Evolutionary conservation across 2,888 invertebrate species (phyloP), one percentile per base, ranked within the genome.

Genomic region (Noctuana brunneofusca): DNA sequence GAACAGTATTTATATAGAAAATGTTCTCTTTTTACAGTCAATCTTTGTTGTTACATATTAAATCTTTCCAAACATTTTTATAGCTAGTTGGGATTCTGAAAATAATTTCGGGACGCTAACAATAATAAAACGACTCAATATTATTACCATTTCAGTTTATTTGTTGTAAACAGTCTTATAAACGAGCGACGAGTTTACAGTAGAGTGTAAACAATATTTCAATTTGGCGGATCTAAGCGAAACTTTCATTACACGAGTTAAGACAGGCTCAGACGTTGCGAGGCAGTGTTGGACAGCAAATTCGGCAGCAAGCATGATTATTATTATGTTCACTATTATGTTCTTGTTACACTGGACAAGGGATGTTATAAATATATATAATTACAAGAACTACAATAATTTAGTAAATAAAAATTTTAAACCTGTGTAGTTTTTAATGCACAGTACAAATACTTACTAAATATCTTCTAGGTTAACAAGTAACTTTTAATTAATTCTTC

Each of bases 101-200:
- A 6, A 27, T 27, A 27, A 35, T 35, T 35, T 35, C n/a, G n/a
- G 35, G n/a, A 5, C 8, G 16, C 2, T 8, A 41, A 6, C 0
- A 27, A 27, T 3, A 52, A 52, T 52, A 69, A 69, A 63, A 64
- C 58, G 16, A 65, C 12, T 38, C 30, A n/a, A 48, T 50, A 35
- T 65, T 68, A 66, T 74, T 71, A 70, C 81, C 69, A 69, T 81
- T 76, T 75, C 59, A 78, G 79, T 89, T 87, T 85, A 84, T 85
- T 87, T 84, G 78, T 86, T 85, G 82, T 85, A 89, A 90, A 90
- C 90, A 90, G 90, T 89, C 90, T 90, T 90, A 89, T 87, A 79
- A 87, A 86, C 87, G 86, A 89, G 86, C 84, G 83, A 80, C 81
- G 76, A 78, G 80, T 85, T 85, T 84, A 88, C 84, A 81, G 68